phyloP scores from a whole-genome alignment of 2,797 vertebrate genomes.

The Chrysocyon brachyurus region DNA sequence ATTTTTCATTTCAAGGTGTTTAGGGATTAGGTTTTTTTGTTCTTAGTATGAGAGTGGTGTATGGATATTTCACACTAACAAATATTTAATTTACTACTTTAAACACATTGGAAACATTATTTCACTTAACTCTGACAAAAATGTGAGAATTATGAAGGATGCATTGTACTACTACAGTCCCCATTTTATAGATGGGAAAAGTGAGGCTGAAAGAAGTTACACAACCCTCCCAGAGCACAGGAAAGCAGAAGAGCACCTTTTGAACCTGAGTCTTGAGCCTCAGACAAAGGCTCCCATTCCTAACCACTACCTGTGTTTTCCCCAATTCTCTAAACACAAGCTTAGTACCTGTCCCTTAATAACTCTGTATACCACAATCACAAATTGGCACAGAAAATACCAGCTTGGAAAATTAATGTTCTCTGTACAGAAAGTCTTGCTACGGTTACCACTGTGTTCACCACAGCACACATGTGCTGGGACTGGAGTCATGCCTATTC shows the following conservation, averaged over 20 bases:
- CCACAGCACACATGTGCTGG: neutral
- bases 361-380: neutral
- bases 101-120: neutral
- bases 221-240: neutral
- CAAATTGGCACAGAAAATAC: neutral
- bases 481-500: conserved; percentile 35
- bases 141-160: neutral
- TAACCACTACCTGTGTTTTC: neutral
- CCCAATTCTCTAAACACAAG: neutral
- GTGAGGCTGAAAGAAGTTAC: neutral
- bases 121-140: conserved; percentile 11
- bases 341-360: neutral
- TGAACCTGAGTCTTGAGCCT: neutral
- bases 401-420: neutral
- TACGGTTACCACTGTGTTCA: neutral
- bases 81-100: conserved; percentile 12
- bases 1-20: conserved; percentile 1
- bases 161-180: neutral
- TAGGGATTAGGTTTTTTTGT: neutral
- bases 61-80: neutral
- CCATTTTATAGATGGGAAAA: neutral
- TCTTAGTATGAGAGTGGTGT: neutral
- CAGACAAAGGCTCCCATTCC: neutral
- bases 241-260: neutral
- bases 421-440: neutral